Percentiles rank a stretch among this genome's conserved stretches.
Evolutionary conservation across 2,888 invertebrate species (phyloP).

Genomic region (Himalopsyche kuldschensis): DNA sequence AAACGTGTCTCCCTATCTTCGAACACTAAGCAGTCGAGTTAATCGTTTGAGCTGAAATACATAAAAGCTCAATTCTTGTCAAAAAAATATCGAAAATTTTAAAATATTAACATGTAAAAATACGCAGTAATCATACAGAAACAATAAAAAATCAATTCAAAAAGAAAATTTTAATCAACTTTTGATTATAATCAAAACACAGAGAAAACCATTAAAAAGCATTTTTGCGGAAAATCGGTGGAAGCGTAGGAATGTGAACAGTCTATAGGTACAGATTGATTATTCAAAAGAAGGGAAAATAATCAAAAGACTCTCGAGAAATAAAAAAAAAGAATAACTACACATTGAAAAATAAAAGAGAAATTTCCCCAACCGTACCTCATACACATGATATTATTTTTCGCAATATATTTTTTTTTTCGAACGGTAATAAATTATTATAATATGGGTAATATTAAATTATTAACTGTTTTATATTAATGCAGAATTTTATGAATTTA

Average conservation of each 20-base stretch:
- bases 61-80: no score
- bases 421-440: no score
- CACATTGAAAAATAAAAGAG: background rate
- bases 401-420: background rate
- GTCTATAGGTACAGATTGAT: background rate
- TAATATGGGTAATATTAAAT: no score
- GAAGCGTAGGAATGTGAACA: background rate
- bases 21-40: constrained; percentile 9
- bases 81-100: no score
- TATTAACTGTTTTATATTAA: no score
- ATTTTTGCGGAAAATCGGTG: background rate
- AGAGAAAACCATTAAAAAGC: no score
- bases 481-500: no score
- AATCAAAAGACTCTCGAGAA: background rate
- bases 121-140: no score
- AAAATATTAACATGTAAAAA: no score
- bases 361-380: background rate
- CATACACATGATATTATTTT: background rate
- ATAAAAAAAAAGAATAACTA: background rate
- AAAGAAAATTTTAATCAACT: no score
- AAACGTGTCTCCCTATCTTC: constrained; percentile 5
- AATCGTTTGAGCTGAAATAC: background rate
- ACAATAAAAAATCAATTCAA: no score
- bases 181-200: no score
- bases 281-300: background rate